phyloP scores from a whole-genome alignment of 1,140 invertebrate species.

The Muscidifurax raptorellus region DNA sequence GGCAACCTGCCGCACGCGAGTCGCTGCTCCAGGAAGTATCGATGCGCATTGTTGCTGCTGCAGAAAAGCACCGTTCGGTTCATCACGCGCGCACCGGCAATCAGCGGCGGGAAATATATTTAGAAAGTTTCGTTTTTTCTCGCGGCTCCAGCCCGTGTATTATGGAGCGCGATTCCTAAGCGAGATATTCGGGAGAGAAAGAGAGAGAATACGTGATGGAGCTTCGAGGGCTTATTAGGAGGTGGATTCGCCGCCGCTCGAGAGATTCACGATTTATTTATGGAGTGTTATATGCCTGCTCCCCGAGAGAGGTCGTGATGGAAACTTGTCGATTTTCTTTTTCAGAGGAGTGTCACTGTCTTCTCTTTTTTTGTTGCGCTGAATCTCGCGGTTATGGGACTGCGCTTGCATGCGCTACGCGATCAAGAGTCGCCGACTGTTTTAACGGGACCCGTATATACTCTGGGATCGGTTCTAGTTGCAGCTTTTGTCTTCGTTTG shows the following conservation, averaged over 20 bases:
- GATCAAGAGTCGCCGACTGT: not conserved
- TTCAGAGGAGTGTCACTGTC: not conserved
- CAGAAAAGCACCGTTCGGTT: not conserved
- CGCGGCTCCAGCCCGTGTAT: not conserved
- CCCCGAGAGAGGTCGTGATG: conserved; percentile 17
- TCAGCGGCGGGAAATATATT: conserved; percentile 33
- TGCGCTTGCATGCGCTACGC: not conserved
- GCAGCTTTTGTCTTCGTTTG: no score
- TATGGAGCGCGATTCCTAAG: not conserved
- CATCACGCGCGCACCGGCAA: conserved; percentile 1
- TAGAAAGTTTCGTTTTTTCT: conserved; percentile 47
- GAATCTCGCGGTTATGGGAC: no score
- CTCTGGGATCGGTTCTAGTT: no score
- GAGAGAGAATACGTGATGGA: conserved; percentile 36
- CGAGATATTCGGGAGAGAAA: conserved; percentile 37
- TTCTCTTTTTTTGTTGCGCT: not conserved
- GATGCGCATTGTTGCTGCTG: conserved; percentile 7
- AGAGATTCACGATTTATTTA: conserved; percentile 41
- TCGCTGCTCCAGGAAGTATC: conserved; percentile 10
- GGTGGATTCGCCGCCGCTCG: not conserved
- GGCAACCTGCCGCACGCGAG: not conserved
- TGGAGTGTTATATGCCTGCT: not conserved
- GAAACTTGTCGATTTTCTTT: conserved; percentile 8
- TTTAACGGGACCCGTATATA: not conserved
- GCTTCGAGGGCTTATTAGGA: conserved; percentile 36